Percentiles rank a stretch among this genome's conserved stretches.
These are phyloP conservation scores for Lethrus apterus DNA, from an alignment of 1,140 invertebrate genomes.

Conservation along the genomic window DNA sequence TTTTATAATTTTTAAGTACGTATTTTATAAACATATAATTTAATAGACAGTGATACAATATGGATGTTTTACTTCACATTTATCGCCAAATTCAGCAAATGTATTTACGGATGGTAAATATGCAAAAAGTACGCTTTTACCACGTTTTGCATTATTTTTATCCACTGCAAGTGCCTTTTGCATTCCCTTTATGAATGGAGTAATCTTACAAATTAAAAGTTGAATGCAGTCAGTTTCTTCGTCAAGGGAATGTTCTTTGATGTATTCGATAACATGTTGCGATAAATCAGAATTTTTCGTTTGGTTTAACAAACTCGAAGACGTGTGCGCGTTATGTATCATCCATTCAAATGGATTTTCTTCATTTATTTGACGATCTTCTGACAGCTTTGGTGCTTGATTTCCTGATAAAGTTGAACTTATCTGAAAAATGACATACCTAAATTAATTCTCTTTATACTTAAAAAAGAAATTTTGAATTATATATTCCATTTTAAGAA, in stretches of 20 bases:
- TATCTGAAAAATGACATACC: neutral
- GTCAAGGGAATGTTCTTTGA: slow-evolving; percentile 45
- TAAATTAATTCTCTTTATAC: neutral
- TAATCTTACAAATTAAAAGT: slow-evolving; percentile 67
- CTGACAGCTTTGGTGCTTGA: slow-evolving; percentile 24
- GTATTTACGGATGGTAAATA: slow-evolving; percentile 57
- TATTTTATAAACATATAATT: slow-evolving; percentile 4
- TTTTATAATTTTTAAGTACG: neutral
- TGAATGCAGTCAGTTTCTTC: slow-evolving; percentile 61
- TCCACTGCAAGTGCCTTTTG: slow-evolving; percentile 57
- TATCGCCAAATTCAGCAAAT: slow-evolving; percentile 53
- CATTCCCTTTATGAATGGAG: slow-evolving; percentile 66
- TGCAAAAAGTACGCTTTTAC: slow-evolving; percentile 45
- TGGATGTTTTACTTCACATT: slow-evolving; percentile 57
- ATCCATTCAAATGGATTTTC: slow-evolving; percentile 47
- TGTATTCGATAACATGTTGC: slow-evolving; percentile 52
- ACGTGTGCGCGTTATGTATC: slow-evolving; percentile 42
- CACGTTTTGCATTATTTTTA: slow-evolving; percentile 39
- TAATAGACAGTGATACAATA: slow-evolving; percentile 25
- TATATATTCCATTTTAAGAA: no score
- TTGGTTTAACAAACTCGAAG: slow-evolving; percentile 48
- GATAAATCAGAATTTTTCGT: slow-evolving; percentile 54
- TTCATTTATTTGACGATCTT: slow-evolving; percentile 27
- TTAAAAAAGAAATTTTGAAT: no score
- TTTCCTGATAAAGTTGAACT: slow-evolving; percentile 5